Evolutionary conservation across 2,797 vertebrate genomes (phyloP), one percentile per base, ranked within the genome.

Genomic region (Urosaurus nigricauda): DNA sequence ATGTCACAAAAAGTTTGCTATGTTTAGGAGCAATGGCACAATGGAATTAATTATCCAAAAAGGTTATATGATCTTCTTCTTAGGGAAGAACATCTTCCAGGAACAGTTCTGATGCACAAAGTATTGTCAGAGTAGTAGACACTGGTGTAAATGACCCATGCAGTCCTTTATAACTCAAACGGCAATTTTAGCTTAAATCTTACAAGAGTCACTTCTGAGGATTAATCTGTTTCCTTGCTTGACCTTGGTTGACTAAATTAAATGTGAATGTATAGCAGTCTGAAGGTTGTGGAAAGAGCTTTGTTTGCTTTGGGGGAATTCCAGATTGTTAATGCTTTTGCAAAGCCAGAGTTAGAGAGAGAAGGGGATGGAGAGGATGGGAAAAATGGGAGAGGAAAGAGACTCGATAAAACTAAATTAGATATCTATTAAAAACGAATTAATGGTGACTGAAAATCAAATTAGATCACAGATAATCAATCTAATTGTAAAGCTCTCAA

Each of bases 361-460:
- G 89, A 93, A 93, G 92, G 88, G 94, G 93, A 91, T 89, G 93
- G 93, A 92, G 90, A 94, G 93, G 29, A 26, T 29, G 24, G 24
- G 5, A 26, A 68, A 65, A 65, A 63, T 16, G 16, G 17, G 29
- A 17, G 56, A 26, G 88, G 91, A 79, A 60, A 87, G 91, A 86
- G 94, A 94, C 92, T 32, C 85, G 88, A 94, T 93, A 95, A 95
- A 95, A 86, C 83, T 94, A 95, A 95, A 96, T 97, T 95, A 95
- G 70, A 9, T 47, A 90, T 89, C 89, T 95, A 95, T 96, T 97
- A 96, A 96, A 96, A 95, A 95, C 88, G 93, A 96, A 96, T 96
- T 96, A 96, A 92, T 88, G 29, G 26, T 86, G 89, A 93, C 71
- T 21, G 91, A 92, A 97, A 96, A 96, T 94, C 79, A 96, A 96